Evolutionary conservation across 2,888 invertebrate genomes (phyloP), one percentile per base, ranked within the genome.

Genomic region (Litoditis marina): DNA sequence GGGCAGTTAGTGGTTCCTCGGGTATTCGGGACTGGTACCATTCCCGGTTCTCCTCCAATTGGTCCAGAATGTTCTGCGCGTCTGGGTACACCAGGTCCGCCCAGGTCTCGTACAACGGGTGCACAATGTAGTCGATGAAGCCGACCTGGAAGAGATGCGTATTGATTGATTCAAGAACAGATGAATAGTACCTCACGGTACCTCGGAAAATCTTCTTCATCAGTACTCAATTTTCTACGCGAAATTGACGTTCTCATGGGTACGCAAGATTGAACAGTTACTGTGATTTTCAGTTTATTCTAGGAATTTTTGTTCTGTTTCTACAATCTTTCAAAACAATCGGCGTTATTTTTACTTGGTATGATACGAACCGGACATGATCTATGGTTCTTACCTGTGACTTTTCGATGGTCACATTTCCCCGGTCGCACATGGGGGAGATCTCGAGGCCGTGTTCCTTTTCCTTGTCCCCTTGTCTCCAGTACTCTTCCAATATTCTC

Each of bases 51-150:
- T 96, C 94, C 85, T 98, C 96, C 81, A 98, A 87, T 54, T 92
- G 94, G 85, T 96, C 95, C 74, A 98, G 88, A 81, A 98, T 96
- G 76, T 94, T 92, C 86, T 96, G 95, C 54, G 96, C 96, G 84
- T 98, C 96, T 2, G 98, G 96, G 85, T 95, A 94, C 52, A 98
- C 96, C 71, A 98, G 88, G 85, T 98, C 96, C 13, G 94, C 95
- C 98, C 98, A 98, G 57, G 96, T 96, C 86, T 98, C 98, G 94
- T 95, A 99, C 68, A 99, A 87, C 2, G 98, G 98, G 86, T 98
- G 96, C 44, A 96, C 96, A 84, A 98, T 98, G 86, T 95, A 98
- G 87, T 98, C 96, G 84, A 98, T 98, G 85, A 98, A 98, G 79
- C 95, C 95, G 84, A 98, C 94, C 88, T 89, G 82, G 13, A 76